Percentiles rank a stretch among this genome's conserved stretches.
Conservation (phyloP, 2,797 vertebrate genomes). For the Micrastur ruficollis region DNA sequence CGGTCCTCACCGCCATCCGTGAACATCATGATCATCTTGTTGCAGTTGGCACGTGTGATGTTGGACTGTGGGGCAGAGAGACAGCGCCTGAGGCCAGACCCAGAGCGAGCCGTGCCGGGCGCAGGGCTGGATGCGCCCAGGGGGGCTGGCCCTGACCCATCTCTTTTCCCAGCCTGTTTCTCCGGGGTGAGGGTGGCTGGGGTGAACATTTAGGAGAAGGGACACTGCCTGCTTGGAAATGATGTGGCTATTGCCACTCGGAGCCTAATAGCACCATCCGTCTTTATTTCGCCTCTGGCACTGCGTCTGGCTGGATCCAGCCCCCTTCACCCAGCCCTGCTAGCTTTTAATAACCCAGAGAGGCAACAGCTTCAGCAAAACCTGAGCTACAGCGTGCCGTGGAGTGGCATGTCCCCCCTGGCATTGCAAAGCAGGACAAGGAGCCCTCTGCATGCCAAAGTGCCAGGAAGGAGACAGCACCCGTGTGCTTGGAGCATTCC, state of each 20-base stretch:
- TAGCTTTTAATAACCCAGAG: not conserved
- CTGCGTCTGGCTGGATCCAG: not conserved
- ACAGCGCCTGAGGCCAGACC: not conserved
- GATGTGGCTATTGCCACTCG: not conserved
- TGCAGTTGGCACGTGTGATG: conserved; percentile 94
- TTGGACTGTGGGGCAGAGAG: conserved; percentile 80
- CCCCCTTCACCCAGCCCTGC: not conserved
- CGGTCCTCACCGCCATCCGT: conserved; percentile 96
- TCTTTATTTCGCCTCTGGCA: conserved; percentile 29
- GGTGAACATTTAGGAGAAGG: not conserved
- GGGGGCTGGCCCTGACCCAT: not conserved
- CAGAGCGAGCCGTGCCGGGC: fast-evolving
- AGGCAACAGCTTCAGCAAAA: not conserved
- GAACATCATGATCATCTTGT: conserved; percentile 99
- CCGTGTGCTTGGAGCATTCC: fast-evolving
- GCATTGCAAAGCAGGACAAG: not conserved
- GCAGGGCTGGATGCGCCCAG: not conserved
- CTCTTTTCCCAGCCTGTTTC: not conserved
- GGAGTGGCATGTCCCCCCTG: not conserved
- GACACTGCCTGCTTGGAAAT: not conserved
- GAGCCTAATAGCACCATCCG: conserved; percentile 7
- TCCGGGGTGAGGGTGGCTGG: not conserved
- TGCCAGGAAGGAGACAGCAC: not conserved
- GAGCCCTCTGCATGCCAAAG: not conserved
- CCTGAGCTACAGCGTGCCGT: fast-evolving